Percentiles rank a stretch among this genome's conserved stretches.
These are phyloP conservation scores for Amiota minor DNA, from an alignment of 2,888 invertebrate genomes.

Conservation along the genomic window DNA sequence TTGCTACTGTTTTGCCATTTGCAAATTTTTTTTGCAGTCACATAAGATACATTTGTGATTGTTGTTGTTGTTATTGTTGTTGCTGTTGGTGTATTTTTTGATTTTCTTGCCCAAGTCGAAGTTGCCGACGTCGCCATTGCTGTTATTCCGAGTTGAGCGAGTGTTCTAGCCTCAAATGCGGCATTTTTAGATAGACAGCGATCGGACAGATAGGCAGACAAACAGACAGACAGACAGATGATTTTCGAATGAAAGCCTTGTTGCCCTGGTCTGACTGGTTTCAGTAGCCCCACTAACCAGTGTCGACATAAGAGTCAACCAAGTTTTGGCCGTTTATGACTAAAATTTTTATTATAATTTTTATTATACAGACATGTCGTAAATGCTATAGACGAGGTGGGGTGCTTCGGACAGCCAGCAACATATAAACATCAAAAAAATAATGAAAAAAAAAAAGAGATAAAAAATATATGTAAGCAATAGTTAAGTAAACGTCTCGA, in stretches of 20 bases:
- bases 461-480: too few relatives aligned
- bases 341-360: slow-evolving; percentile 10
- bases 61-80: too few relatives aligned
- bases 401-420: too few relatives aligned
- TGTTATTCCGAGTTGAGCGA: neutral
- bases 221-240: too few relatives aligned
- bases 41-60: neutral
- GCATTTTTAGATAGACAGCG: neutral
- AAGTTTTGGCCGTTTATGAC: neutral
- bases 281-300: neutral
- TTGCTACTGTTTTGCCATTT: slow-evolving; percentile 28
- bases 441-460: too few relatives aligned
- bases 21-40: slow-evolving; percentile 4
- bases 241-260: neutral
- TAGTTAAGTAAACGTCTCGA: too few relatives aligned
- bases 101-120: slow-evolving; percentile 3
- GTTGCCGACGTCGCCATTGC: neutral
- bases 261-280: neutral
- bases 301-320: neutral
- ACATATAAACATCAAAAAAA: too few relatives aligned
- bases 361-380: slow-evolving; percentile 2
- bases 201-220: neutral
- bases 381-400: too few relatives aligned
- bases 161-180: slow-evolving; percentile 2
- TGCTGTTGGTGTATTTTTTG: neutral